Evolutionary conservation across 2,113 vertebrate species (phyloP).

Genomic region (Salminus brasiliensis): DNA sequence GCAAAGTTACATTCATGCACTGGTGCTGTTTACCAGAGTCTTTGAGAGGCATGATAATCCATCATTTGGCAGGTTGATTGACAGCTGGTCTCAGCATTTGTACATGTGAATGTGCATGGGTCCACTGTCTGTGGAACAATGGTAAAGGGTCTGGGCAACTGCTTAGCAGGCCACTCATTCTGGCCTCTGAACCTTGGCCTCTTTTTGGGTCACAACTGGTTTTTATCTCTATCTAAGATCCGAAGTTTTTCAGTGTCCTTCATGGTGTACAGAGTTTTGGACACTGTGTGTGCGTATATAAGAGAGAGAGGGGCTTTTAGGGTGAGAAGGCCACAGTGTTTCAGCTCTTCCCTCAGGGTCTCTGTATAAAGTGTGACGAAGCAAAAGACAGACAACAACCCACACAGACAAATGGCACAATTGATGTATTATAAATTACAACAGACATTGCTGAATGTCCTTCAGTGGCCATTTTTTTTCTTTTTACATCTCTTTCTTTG

Average conservation of each 20-base stretch:
- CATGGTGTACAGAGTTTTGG: constrained; percentile 19
- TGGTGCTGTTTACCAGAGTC: background rate
- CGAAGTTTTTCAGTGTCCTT: constrained; percentile 14
- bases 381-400: constrained; percentile 39
- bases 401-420: constrained; percentile 27
- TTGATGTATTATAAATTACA: constrained; percentile 10
- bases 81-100: constrained; percentile 36
- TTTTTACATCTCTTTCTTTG: background rate
- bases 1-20: background rate
- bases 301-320: background rate
- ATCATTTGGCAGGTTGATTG: constrained; percentile 21
- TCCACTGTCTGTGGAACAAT: constrained; percentile 37
- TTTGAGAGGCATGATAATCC: constrained; percentile 4
- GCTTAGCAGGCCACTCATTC: constrained; percentile 27
- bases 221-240: constrained; percentile 36
- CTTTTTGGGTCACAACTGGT: constrained; percentile 22
- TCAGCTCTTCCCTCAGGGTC: constrained; percentile 26
- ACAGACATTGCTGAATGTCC: background rate
- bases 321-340: constrained; percentile 23
- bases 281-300: constrained; percentile 28
- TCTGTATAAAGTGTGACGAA: constrained; percentile 32
- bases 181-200: constrained; percentile 39
- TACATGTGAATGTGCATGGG: constrained; percentile 11
- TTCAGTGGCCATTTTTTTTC: constrained; percentile 7
- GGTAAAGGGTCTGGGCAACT: constrained; percentile 4